These are phyloP conservation scores for Cataglyphis hispanica DNA, from an alignment of 1,140 invertebrate species.

Conservation along the genomic window DNA sequence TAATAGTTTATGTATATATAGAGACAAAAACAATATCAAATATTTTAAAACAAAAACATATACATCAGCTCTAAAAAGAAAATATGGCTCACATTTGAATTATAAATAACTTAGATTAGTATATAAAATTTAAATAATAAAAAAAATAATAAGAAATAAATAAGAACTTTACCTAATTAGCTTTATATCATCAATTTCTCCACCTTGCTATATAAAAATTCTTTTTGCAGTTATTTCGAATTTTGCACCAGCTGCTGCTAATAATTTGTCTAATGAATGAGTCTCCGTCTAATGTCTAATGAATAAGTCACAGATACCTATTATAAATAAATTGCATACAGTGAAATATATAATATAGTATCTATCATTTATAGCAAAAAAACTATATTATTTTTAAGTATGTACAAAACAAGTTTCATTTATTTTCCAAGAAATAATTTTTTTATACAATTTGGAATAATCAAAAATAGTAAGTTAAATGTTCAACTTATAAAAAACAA, in stretches of 20 bases:
- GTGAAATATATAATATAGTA: not conserved
- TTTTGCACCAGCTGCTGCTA: conserved; percentile 86
- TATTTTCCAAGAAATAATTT: too few relatives aligned
- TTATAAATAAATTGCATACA: conserved; percentile 3
- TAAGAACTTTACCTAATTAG: conserved; percentile 86
- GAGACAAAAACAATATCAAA: not conserved
- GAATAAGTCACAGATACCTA: conserved; percentile 86
- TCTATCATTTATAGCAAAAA: too few relatives aligned
- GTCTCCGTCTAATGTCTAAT: too few relatives aligned
- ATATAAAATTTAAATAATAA: not conserved
- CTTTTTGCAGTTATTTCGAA: conserved; percentile 86
- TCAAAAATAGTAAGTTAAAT: too few relatives aligned
- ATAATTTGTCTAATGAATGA: conserved; percentile 87
- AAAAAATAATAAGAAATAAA: conserved; percentile 35
- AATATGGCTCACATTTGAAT: not conserved
- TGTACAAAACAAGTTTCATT: too few relatives aligned
- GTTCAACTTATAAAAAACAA: too few relatives aligned
- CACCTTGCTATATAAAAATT: conserved; percentile 88
- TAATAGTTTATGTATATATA: not conserved
- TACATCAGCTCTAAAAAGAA: not conserved
- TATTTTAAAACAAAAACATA: not conserved
- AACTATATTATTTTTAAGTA: too few relatives aligned
- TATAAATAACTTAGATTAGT: not conserved
- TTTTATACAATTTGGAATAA: too few relatives aligned
- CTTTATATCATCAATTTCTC: conserved; percentile 89